Conservation (phyloP, 2,797 vertebrate genomes). For the Pitangus sulphuratus region DNA sequence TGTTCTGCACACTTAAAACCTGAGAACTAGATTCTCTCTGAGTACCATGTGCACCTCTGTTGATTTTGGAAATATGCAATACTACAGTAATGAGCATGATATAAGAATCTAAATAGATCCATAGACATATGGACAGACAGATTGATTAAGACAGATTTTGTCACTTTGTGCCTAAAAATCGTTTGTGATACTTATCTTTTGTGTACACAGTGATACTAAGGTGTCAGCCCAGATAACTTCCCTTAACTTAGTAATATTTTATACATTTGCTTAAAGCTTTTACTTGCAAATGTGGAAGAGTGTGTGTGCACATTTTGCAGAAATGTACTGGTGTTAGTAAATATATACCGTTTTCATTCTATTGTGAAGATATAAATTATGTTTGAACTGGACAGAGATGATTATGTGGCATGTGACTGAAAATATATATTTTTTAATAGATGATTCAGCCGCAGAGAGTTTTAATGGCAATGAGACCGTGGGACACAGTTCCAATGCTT, state of each 20-base stretch:
- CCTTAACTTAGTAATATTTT: not conserved
- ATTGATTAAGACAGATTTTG: constrained; percentile 7
- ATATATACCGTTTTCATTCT: constrained; percentile 1
- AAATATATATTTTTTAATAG: constrained; percentile 77
- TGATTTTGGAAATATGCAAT: constrained; percentile 2
- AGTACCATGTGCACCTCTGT: not conserved
- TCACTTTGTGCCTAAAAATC: constrained; percentile 19
- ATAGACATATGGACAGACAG: not conserved
- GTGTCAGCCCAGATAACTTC: not conserved
- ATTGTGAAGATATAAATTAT: constrained; percentile 13
- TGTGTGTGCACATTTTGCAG: not conserved
- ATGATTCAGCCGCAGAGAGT: constrained; percentile 86
- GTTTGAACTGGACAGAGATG: constrained; percentile 51
- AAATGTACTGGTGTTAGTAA: not conserved
- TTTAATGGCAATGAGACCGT: constrained; percentile 84
- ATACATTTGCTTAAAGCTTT: not conserved
- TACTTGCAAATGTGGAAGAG: not conserved
- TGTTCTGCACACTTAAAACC: not conserved
- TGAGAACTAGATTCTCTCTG: not conserved
- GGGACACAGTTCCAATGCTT: constrained; percentile 78
- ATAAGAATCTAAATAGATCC: not conserved
- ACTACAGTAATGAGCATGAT: not conserved
- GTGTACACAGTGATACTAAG: not conserved
- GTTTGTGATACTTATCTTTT: not conserved
- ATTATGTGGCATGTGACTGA: constrained; percentile 54